phyloP scores from a whole-genome alignment of 2,888 invertebrate species.

The Eilema sororculum region DNA sequence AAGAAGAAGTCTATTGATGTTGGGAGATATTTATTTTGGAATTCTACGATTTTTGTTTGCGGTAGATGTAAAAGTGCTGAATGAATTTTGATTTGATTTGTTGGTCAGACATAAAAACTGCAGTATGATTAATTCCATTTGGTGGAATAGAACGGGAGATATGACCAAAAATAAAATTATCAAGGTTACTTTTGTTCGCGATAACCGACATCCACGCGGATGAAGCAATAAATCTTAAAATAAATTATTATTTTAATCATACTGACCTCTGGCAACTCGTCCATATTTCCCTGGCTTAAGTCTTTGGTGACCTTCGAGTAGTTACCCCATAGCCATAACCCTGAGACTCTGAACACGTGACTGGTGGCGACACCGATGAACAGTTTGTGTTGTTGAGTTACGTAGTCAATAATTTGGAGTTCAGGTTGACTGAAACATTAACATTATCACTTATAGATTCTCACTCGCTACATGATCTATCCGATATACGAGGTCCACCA shows the following conservation, averaged over 20 bases:
- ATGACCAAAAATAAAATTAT: too few relatives aligned
- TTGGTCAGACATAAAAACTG: too few relatives aligned
- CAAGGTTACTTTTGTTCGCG: too few relatives aligned
- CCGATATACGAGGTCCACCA: not conserved
- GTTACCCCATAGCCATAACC: constrained; percentile 92
- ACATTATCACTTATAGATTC: not conserved
- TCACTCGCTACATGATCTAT: not conserved
- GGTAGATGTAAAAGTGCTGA: too few relatives aligned
- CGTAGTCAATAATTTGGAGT: constrained; percentile 95
- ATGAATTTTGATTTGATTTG: too few relatives aligned
- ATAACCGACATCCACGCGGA: too few relatives aligned
- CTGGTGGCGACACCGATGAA: constrained; percentile 94
- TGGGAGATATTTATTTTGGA: too few relatives aligned
- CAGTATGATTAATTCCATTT: too few relatives aligned
- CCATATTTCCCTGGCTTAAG: constrained; percentile 92
- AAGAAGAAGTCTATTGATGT: too few relatives aligned
- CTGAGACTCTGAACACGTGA: constrained; percentile 91
- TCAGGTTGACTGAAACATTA: constrained; percentile 89
- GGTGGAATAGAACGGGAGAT: not conserved
- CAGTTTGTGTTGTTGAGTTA: constrained; percentile 96
- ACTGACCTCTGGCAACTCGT: constrained; percentile 93
- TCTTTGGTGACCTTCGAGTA: constrained; percentile 92
- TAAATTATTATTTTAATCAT: not conserved
- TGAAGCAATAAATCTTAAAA: not conserved
- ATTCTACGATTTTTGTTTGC: too few relatives aligned